Evolutionary conservation across 2,113 vertebrate species (phyloP).

Genomic region (Micromys minutus): DNA sequence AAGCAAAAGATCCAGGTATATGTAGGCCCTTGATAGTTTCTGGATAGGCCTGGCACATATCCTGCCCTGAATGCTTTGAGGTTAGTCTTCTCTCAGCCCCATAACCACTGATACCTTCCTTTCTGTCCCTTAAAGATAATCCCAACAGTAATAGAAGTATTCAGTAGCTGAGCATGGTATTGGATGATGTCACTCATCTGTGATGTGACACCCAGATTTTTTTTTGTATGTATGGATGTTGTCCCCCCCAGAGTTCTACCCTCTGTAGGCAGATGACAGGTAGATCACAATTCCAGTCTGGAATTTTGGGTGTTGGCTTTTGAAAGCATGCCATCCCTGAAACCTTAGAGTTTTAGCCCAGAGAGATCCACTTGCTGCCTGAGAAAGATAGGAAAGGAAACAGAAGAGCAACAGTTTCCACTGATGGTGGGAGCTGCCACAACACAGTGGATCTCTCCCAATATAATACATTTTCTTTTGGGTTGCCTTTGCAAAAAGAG

Average conservation of each 20-base stretch:
- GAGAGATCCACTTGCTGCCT: background rate
- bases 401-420: background rate
- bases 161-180: background rate
- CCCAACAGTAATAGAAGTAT: rapidly evolving
- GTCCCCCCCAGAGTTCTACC: too few relatives aligned
- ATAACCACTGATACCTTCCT: background rate
- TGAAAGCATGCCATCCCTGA: background rate
- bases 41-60: too few relatives aligned
- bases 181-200: background rate
- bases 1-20: background rate
- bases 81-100: background rate
- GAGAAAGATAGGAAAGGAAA: background rate
- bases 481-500: background rate
- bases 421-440: rapidly evolving
- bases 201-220: background rate
- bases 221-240: rapidly evolving
- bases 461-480: background rate
- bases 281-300: background rate
- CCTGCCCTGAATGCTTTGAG: too few relatives aligned
- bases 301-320: background rate
- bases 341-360: background rate
- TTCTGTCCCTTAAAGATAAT: background rate
- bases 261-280: too few relatives aligned
- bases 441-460: rapidly evolving
- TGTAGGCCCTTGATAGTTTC: background rate